Evolutionary conservation across 2,888 invertebrate species (phyloP).

Genomic region (Agonum fuliginosum): DNA sequence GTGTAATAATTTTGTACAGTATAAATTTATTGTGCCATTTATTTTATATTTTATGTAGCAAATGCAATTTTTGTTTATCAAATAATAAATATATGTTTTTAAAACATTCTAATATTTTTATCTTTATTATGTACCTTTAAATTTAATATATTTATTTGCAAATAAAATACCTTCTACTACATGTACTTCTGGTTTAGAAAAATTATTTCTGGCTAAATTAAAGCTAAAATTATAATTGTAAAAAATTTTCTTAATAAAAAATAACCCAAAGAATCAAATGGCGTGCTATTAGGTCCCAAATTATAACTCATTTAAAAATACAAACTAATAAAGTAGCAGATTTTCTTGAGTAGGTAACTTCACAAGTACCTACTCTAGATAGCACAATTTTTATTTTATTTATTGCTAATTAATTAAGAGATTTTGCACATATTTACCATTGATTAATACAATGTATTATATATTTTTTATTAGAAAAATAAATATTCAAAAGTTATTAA

Average conservation of each 20-base stretch:
- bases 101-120: neutral
- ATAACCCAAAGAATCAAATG: too few species aligned
- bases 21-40: constrained; percentile 5
- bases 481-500: neutral
- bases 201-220: neutral
- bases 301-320: too few species aligned
- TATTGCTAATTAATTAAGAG: too few species aligned
- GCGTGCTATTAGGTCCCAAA: too few species aligned
- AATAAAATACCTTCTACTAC: neutral
- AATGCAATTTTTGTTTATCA: neutral
- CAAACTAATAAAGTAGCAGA: too few species aligned
- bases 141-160: neutral
- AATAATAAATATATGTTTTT: constrained; percentile 11
- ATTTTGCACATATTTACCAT: too few species aligned
- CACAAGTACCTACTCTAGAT: too few species aligned
- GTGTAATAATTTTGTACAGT: constrained; percentile 2
- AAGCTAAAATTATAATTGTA: too few species aligned
- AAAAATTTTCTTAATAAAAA: too few species aligned
- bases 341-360: too few species aligned
- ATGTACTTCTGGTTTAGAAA: neutral
- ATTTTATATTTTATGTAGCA: neutral
- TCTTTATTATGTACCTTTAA: neutral
- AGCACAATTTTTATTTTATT: too few species aligned
- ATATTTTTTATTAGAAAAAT: neutral
- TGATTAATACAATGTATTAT: too few species aligned